Percentiles rank a stretch among this genome's conserved stretches.
Conservation (phyloP, 2,888 invertebrate species). For the Imbricaverruca yamaguchii region DNA sequence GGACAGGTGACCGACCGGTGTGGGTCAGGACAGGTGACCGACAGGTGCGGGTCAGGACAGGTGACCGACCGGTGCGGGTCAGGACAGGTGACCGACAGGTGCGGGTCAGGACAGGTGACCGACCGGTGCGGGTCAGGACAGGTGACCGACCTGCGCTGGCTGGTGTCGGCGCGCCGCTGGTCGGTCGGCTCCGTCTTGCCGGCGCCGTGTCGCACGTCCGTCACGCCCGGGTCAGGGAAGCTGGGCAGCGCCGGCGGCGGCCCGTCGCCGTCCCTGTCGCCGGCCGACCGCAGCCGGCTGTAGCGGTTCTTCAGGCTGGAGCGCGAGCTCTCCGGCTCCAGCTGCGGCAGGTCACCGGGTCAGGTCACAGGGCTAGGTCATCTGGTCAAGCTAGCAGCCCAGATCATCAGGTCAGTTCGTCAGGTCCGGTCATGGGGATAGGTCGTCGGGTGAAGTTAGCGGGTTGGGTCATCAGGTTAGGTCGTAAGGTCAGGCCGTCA, state of each 20-base stretch:
- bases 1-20: too few species aligned
- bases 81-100: constrained; percentile 36
- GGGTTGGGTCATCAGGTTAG: too few species aligned
- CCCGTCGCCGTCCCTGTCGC: neutral
- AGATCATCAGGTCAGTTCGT: too few species aligned
- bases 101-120: constrained; percentile 47
- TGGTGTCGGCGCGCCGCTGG: neutral
- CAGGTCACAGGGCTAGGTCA: neutral
- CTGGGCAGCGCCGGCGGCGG: constrained; percentile 1
- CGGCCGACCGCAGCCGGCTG: neutral
- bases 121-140: constrained; percentile 46
- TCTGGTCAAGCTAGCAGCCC: too few species aligned
- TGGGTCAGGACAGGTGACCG: constrained; percentile 47
- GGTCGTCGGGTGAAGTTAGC: too few species aligned
- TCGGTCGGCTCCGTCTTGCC: neutral
- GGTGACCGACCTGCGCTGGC: neutral
- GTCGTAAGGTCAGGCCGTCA: too few species aligned
- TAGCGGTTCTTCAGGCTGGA: neutral
- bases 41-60: too few species aligned
- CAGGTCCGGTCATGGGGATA: too few species aligned
- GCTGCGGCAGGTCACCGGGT: neutral
- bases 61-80: constrained; percentile 47
- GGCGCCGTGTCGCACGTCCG: neutral
- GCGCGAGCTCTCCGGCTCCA: neutral
- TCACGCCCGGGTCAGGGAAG: neutral